phyloP scores from a whole-genome alignment of 1,140 invertebrate species.

The Drosophila micromelanica region DNA sequence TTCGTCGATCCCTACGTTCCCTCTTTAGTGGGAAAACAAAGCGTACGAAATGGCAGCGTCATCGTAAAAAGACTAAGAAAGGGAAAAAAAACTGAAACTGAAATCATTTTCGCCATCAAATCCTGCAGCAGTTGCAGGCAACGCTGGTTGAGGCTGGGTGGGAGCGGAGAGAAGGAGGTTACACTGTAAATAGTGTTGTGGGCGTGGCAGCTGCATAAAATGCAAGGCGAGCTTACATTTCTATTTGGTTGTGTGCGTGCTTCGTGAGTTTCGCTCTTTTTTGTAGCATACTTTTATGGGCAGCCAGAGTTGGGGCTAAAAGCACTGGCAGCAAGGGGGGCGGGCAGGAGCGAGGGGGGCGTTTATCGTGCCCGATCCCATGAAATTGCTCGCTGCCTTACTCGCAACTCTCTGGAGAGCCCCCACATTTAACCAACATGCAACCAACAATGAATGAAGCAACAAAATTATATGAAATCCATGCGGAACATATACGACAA shows the following conservation, averaged over 20 bases:
- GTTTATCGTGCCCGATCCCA: conserved; percentile 34
- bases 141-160: background rate
- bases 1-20: background rate
- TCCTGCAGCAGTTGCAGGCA: conserved; percentile 38
- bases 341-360: background rate
- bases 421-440: conserved; percentile 59
- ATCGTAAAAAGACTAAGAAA: conserved; percentile 57
- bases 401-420: conserved; percentile 29
- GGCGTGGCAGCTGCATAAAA: conserved; percentile 48
- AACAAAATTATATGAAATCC: conserved; percentile 75
- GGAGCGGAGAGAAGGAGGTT: background rate
- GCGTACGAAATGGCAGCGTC: conserved; percentile 71
- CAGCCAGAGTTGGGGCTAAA: conserved; percentile 15
- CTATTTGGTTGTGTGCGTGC: conserved; percentile 42
- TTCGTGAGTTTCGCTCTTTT: conserved; percentile 44
- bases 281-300: conserved; percentile 78
- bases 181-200: conserved; percentile 41
- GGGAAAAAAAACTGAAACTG: conserved; percentile 56
- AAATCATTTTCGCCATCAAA: conserved; percentile 76
- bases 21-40: conserved; percentile 54
- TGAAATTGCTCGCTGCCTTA: conserved; percentile 22
- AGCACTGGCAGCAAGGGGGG: background rate
- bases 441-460: conserved; percentile 73
- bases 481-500: conserved; percentile 34
- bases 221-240: conserved; percentile 52